Percentiles rank a stretch among this genome's conserved stretches.
Evolutionary conservation across 1,140 invertebrate genomes (phyloP).

Genomic region (Leguminivora glycinivorella): DNA sequence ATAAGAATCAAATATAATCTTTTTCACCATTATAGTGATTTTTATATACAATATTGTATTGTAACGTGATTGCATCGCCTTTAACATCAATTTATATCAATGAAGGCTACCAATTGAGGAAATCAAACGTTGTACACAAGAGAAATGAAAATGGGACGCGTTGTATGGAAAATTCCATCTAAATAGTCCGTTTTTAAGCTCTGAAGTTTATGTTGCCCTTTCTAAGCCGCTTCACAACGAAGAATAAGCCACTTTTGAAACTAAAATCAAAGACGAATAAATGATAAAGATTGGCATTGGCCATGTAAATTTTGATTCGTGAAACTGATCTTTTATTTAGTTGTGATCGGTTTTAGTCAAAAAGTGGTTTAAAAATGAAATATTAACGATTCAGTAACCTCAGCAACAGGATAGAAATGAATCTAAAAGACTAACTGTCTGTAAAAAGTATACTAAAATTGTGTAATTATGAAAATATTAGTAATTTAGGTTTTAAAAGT

Average conservation of each 20-base stretch:
- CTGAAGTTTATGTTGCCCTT: slow-evolving; percentile 8
- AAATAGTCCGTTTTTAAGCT: neutral
- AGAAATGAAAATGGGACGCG: neutral
- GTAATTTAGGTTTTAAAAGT: slow-evolving; percentile 51
- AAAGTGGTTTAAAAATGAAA: neutral
- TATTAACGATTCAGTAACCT: slow-evolving; percentile 8
- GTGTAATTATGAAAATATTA: slow-evolving; percentile 49
- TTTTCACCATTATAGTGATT: slow-evolving; percentile 9
- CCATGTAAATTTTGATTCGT: no score
- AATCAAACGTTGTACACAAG: slow-evolving; percentile 1
- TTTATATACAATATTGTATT: slow-evolving; percentile 17
- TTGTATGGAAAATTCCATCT: neutral
- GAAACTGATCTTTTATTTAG: neutral
- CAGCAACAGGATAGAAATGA: slow-evolving; percentile 39
- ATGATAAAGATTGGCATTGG: neutral
- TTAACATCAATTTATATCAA: slow-evolving; percentile 15
- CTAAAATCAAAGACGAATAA: neutral
- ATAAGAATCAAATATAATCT: neutral
- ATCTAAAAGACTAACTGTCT: slow-evolving; percentile 61
- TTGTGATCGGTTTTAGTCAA: neutral
- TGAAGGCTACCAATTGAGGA: slow-evolving; percentile 7
- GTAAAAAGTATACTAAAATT: slow-evolving; percentile 66
- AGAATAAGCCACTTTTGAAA: neutral
- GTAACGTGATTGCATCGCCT: neutral
- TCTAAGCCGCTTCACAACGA: slow-evolving; percentile 14